These are phyloP conservation scores for Sycophaga agraensis DNA, from an alignment of 1,140 invertebrate genomes.

Conservation along the genomic window DNA sequence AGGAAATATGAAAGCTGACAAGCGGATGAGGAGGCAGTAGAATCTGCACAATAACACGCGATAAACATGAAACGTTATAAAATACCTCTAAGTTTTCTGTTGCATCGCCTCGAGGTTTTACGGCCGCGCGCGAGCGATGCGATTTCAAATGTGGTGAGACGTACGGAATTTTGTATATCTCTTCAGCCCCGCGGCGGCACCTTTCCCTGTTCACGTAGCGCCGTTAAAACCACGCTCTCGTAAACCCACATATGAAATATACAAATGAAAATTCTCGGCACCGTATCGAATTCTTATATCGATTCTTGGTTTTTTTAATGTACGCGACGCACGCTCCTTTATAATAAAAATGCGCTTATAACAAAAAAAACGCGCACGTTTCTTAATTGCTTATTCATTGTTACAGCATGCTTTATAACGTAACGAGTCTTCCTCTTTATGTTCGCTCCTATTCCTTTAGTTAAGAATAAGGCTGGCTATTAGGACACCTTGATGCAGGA, in stretches of 20 bases:
- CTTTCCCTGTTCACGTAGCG: background rate
- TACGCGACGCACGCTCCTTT: no score
- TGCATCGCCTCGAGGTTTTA: slow-evolving; percentile 3
- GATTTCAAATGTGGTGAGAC: slow-evolving; percentile 2
- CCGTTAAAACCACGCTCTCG: slow-evolving; percentile 12
- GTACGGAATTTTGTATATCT: background rate
- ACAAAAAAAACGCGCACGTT: no score
- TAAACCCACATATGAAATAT: background rate
- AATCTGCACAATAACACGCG: slow-evolving; percentile 5
- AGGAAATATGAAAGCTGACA: no score
- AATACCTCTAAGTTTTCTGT: slow-evolving; percentile 22
- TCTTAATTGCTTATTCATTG: no score
- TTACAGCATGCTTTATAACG: no score
- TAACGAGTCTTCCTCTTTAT: no score
- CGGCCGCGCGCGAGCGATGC: background rate
- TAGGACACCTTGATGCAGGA: no score
- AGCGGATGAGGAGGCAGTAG: no score
- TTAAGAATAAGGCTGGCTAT: no score
- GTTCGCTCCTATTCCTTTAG: no score
- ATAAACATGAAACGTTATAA: slow-evolving; percentile 15
- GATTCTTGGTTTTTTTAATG: no score
- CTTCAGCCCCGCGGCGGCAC: background rate
- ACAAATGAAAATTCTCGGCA: background rate
- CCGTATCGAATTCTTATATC: background rate
- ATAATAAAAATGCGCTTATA: no score